A percentile compares a stretch with the other conserved stretches of the same genome.
phyloP scores from a whole-genome alignment of 2,888 invertebrate species.

The Harpagoxenus sublaevis region DNA sequence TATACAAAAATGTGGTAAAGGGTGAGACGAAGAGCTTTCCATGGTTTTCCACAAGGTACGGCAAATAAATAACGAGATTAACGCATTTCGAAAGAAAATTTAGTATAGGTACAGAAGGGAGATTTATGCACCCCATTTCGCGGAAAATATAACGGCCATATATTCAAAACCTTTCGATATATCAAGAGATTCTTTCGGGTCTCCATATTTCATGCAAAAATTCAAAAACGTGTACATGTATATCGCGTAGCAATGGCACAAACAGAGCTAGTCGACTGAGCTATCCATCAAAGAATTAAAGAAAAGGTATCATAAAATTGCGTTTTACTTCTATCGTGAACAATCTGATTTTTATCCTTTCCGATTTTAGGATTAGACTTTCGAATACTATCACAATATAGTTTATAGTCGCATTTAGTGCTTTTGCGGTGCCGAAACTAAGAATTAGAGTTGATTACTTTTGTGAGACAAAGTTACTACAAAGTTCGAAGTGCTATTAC shows the following conservation, averaged over 20 bases:
- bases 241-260: background rate
- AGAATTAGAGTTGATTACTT: slow-evolving; percentile 9
- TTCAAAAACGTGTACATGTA: slow-evolving; percentile 1
- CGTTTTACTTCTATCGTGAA: background rate
- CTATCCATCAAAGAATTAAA: background rate
- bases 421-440: background rate
- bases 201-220: slow-evolving; percentile 40
- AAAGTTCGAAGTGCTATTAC: background rate
- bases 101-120: slow-evolving; percentile 8
- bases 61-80: slow-evolving; percentile 47
- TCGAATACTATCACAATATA: background rate
- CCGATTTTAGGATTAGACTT: background rate
- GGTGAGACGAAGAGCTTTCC: background rate
- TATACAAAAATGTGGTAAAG: background rate
- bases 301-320: background rate
- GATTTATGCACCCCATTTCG: slow-evolving; percentile 38
- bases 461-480: background rate
- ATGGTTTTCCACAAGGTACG: background rate
- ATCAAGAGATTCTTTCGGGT: slow-evolving; percentile 26
- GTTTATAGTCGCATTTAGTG: background rate
- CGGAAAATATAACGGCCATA: slow-evolving; percentile 20
- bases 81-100: slow-evolving; percentile 28
- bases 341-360: background rate
- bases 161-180: slow-evolving; percentile 32
- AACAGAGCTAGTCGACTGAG: background rate